Base-by-base conservation (phyloP, 2,888 invertebrate species). In the Conistra vaccinii region DNA sequence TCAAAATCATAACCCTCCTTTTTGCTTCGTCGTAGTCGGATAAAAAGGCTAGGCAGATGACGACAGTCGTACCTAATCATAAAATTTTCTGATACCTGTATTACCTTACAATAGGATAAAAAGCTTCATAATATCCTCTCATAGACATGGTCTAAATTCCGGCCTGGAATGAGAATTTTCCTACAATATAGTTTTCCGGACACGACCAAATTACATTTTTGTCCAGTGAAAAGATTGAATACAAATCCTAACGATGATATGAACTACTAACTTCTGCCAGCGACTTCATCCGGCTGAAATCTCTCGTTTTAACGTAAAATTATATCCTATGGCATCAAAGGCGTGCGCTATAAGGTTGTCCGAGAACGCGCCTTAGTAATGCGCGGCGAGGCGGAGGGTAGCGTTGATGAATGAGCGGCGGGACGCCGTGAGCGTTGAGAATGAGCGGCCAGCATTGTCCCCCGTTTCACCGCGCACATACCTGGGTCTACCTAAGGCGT, bases 171-270 rank as follows among this genome's bases (percentile, higher is more conserved):
- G 42, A 62, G 60, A 23, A 48, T 63, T n/a, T 55, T 63, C 0
- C 45, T 9, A 17, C 32, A 3, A n/a, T 20, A 55, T 42, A 69
- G n/a, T n/a, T 71, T 69, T 55, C 42, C 20, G 3, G 26, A 55
- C 12, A 71, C 5, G 14, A 69, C 12, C 26, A 32, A 70, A 55
- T 45, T 17, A 70, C n/a, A 39, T 73, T 48, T 29, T 39, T 14
- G n/a, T 73, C 23, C 35, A 39, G 20, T 20, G 48, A 29, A 7
- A 1, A 20, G 39, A 48, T 73, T 73, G 45, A 58, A 73, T 17
- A 48, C 7, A 58, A 57, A 72, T 70, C 71, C 29, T 70, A 32
- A 45, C 20, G 29, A 12, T 23, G 3, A 0, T 66, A 20, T 35
- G 23, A 6, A 23, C 14, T 6, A 51, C 51, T n/a, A 10, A 26